Conservation (phyloP, 2,888 invertebrate species). For the Lacanobia oleracea region DNA sequence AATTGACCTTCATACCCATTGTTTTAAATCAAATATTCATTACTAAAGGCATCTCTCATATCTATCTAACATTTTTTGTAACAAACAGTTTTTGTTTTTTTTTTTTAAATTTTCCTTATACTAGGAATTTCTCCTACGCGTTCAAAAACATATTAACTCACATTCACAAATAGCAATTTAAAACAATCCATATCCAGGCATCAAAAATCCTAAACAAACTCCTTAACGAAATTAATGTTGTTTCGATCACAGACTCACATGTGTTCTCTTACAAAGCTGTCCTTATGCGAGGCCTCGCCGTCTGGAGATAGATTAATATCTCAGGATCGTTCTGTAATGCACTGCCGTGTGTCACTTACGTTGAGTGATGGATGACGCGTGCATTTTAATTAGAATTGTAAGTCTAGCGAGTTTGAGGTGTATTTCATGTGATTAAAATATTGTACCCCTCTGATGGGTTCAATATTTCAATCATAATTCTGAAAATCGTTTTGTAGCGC, state of each 20-base stretch:
- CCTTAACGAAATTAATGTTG: slow-evolving; percentile 29
- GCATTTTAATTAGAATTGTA: slow-evolving; percentile 28
- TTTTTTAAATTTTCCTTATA: no score
- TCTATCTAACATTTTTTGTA: no score
- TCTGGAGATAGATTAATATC: slow-evolving; percentile 59
- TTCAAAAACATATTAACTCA: no score
- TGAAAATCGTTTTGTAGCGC: no score
- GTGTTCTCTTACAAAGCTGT: slow-evolving; percentile 42
- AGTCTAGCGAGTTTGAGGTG: neutral
- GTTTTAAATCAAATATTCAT: no score
- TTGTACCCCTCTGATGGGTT: no score
- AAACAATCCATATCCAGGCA: neutral
- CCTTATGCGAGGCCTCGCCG: slow-evolving; percentile 25
- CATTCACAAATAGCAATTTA: neutral
- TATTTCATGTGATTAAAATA: no score
- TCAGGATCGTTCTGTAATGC: slow-evolving; percentile 28
- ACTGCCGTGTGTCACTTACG: slow-evolving; percentile 36
- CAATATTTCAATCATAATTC: no score
- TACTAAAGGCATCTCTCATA: no score
- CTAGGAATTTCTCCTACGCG: no score
- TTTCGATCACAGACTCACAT: slow-evolving; percentile 46
- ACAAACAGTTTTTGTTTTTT: no score
- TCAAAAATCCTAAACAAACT: slow-evolving; percentile 12
- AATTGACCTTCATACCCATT: no score
- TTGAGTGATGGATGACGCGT: slow-evolving; percentile 33